Conservation (phyloP, 2,888 invertebrate species). For the Rhimphoctona megacephalus region DNA sequence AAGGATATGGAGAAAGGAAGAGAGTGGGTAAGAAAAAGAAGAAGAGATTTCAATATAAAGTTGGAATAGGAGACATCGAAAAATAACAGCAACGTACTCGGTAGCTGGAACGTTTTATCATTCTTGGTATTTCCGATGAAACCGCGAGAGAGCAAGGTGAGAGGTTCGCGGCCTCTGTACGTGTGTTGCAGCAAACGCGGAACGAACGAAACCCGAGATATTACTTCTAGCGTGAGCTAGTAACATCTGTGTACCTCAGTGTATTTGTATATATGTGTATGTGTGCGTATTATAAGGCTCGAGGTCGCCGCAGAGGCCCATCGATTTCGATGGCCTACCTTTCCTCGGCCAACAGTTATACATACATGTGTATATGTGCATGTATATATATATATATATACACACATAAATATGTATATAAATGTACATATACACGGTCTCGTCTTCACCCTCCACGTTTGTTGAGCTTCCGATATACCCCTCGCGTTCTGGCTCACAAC, state of each 20-base stretch:
- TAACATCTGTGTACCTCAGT: conserved; percentile 9
- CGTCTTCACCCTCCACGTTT: conserved; percentile 50
- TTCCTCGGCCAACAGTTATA: conserved; percentile 70
- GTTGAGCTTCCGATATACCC: conserved; percentile 31
- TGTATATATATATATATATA: not conserved
- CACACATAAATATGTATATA: not conserved
- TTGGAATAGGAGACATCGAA: conserved; percentile 23
- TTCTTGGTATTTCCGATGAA: conserved; percentile 58
- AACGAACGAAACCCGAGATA: conserved; percentile 62
- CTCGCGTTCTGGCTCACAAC: conserved; percentile 15
- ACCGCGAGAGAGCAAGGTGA: conserved; percentile 29
- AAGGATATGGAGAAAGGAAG: not conserved
- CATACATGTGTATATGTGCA: not conserved
- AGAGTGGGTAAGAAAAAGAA: not conserved
- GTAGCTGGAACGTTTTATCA: conserved; percentile 57
- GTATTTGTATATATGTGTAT: not conserved
- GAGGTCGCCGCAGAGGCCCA: conserved; percentile 71
- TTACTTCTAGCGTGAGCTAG: conserved; percentile 55
- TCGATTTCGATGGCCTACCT: conserved; percentile 77
- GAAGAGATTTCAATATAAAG: conserved; percentile 12
- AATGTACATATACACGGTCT: conserved; percentile 15
- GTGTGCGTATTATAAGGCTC: conserved; percentile 58
- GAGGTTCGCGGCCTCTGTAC: conserved; percentile 33
- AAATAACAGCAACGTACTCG: conserved; percentile 29
- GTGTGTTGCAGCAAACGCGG: conserved; percentile 58